These are phyloP conservation scores for Idaea biselata DNA, from an alignment of 2,888 invertebrate species.

Conservation along the genomic window DNA sequence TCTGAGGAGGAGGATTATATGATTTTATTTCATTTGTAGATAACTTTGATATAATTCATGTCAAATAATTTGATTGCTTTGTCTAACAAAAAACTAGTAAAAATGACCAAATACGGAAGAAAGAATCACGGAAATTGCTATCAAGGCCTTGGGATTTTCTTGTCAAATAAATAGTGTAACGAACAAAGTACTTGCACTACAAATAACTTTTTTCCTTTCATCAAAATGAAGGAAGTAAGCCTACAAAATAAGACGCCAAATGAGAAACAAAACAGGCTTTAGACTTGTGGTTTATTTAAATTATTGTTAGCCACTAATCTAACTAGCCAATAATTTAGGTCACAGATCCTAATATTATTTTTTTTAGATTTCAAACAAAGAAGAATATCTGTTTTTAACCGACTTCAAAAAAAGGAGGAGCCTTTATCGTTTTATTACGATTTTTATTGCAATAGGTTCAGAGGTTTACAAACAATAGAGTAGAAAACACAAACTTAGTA, in stretches of 20 bases:
- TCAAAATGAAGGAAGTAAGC: background rate
- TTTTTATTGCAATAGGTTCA: too few species aligned
- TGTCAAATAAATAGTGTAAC: background rate
- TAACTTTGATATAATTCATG: too few species aligned
- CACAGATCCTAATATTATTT: too few species aligned
- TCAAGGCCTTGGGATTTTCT: background rate
- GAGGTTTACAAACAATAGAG: too few species aligned
- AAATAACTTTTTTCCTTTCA: background rate
- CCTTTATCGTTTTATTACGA: too few species aligned
- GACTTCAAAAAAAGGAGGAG: too few species aligned
- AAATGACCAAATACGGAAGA: slow-evolving; percentile 1
- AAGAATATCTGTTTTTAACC: too few species aligned
- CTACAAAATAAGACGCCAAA: background rate
- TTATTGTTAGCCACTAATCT: background rate
- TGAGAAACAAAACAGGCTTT: background rate
- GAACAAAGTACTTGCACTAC: background rate
- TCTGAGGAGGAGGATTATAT: too few species aligned
- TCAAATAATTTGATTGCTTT: background rate
- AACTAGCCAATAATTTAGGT: too few species aligned
- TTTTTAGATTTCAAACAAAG: too few species aligned
- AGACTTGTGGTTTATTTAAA: background rate
- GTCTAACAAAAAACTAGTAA: background rate
- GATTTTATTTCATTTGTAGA: background rate
- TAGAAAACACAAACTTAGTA: too few species aligned
- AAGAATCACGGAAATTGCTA: slow-evolving; percentile 12